These are phyloP conservation scores for Acanthis flammea DNA, from an alignment of 2,797 vertebrate species.

Conservation along the genomic window DNA sequence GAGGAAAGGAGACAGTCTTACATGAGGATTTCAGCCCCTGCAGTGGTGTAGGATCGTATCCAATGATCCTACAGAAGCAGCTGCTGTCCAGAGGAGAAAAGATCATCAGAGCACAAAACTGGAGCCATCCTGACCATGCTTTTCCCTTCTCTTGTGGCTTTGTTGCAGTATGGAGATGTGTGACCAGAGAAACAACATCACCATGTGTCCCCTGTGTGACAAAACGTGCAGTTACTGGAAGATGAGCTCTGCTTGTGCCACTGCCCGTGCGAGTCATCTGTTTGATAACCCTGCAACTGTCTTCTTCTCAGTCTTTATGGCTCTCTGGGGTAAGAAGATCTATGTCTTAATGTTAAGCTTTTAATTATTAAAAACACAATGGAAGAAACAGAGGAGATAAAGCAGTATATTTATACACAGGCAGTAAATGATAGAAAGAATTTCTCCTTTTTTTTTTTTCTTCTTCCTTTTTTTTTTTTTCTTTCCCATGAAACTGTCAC, in stretches of 20 bases:
- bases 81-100: neutral
- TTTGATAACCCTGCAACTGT: conserved; percentile 97
- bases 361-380: conserved; percentile 53
- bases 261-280: conserved; percentile 92
- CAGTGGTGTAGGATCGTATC: fast-evolving
- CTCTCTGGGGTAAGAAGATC: conserved; percentile 89
- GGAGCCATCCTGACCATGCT: neutral
- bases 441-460: neutral
- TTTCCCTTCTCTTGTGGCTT: neutral
- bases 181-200: conserved; percentile 88
- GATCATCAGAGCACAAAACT: neutral
- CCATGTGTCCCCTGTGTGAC: conserved; percentile 96
- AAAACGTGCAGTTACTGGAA: conserved; percentile 94
- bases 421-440: conserved; percentile 50
- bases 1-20: neutral
- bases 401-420: conserved; percentile 14
- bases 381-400: conserved; percentile 51
- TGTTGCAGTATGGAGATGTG: conserved; percentile 95
- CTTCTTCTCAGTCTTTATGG: conserved; percentile 98
- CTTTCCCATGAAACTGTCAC: conserved; percentile 43
- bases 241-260: conserved; percentile 90
- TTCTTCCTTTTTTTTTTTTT: neutral
- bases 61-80: neutral
- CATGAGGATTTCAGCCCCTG: neutral
- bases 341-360: neutral